Evolutionary conservation across 2,797 vertebrate species (phyloP).

Genomic region (Aulostomus chinensis): DNA sequence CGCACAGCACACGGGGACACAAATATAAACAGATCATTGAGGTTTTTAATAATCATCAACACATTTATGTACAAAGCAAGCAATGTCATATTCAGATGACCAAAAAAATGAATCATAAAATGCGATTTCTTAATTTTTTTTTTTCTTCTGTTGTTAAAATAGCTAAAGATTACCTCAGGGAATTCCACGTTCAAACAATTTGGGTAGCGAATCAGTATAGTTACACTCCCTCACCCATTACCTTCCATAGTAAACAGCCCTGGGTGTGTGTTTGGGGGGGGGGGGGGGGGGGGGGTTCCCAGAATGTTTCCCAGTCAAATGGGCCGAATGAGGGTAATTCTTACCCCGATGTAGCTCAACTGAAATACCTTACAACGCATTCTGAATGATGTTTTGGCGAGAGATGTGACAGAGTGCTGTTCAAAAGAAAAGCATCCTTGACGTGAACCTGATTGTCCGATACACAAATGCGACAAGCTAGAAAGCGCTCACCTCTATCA

Average conservation of each 20-base stretch:
- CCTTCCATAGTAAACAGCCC: conserved; percentile 29
- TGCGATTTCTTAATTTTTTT: conserved; percentile 34
- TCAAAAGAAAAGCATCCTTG: no score
- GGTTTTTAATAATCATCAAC: conserved; percentile 83
- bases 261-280: no score
- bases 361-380: no score
- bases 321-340: neutral
- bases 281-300: conserved; percentile 20
- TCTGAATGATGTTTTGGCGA: no score
- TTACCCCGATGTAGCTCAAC: neutral
- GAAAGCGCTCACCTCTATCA: conserved; percentile 5
- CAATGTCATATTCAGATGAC: conserved; percentile 67
- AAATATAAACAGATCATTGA: conserved; percentile 55
- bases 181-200: conserved; percentile 47
- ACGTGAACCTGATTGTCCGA: conserved; percentile 53
- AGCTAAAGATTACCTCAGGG: conserved; percentile 50
- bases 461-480: conserved; percentile 16
- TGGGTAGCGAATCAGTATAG: conserved; percentile 38
- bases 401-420: no score
- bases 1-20: conserved; percentile 10
- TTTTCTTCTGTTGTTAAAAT: conserved; percentile 64
- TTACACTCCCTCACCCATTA: conserved; percentile 24
- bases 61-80: conserved; percentile 86
- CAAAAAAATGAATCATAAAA: conserved; percentile 63
- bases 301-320: conserved; percentile 1